Evolutionary conservation across 2,797 vertebrate genomes (phyloP).

Genomic region (Chrosomus eos): DNA sequence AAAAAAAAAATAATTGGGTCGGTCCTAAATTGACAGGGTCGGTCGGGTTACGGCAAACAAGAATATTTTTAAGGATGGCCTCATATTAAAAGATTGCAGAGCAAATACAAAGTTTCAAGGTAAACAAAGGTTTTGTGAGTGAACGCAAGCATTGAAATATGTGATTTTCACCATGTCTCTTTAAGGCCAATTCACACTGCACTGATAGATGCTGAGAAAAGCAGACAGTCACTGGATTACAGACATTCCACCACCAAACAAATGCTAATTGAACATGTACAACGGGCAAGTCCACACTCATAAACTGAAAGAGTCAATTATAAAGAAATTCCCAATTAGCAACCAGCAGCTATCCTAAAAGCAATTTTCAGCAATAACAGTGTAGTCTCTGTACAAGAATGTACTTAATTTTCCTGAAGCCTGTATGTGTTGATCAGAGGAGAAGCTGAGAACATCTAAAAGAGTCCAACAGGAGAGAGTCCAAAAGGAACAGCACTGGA

Average conservation of each 20-base stretch:
- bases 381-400: background rate
- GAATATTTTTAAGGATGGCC: no score
- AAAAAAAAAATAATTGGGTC: no score
- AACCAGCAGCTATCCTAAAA: background rate
- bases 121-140: background rate
- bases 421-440: constrained; percentile 3
- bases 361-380: background rate
- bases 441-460: constrained; percentile 20
- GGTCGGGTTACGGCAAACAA: no score
- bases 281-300: background rate
- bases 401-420: background rate
- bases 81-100: background rate
- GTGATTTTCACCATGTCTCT: background rate
- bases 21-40: no score
- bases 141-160: background rate
- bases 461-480: constrained; percentile 25
- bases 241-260: background rate
- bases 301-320: background rate
- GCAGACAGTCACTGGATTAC: background rate
- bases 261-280: background rate
- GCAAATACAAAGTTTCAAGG: background rate
- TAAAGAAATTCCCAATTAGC: background rate
- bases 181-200: background rate
- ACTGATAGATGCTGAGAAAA: background rate
- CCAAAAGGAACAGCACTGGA: constrained; percentile 44